Percentiles rank a stretch among this genome's conserved stretches.
phyloP scores from a whole-genome alignment of 2,113 vertebrate species.

The Hemibates koningsi region DNA sequence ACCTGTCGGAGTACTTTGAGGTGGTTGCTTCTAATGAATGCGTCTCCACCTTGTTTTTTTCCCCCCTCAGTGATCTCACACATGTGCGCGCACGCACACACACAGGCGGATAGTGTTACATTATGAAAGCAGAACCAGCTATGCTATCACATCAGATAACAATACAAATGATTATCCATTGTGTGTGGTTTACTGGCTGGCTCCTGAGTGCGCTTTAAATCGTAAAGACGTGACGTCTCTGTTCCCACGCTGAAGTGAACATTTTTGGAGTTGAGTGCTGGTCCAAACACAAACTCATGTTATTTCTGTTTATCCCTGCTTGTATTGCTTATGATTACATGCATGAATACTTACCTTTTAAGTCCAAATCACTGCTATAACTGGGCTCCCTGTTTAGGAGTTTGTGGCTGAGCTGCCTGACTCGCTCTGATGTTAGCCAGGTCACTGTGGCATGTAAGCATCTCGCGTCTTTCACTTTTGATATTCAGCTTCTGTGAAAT shows the following conservation, averaged over 20 bases:
- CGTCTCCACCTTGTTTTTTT: accelerated
- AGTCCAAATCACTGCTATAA: background rate
- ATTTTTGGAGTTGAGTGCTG: background rate
- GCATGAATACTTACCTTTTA: background rate
- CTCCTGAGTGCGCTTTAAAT: background rate
- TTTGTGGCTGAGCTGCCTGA: background rate
- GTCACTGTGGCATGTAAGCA: background rate
- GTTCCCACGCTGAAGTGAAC: background rate
- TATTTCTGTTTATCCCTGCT: background rate
- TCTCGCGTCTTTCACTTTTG: background rate
- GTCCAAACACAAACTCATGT: background rate
- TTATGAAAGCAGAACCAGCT: background rate
- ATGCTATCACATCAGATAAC: background rate
- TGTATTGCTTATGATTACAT: background rate
- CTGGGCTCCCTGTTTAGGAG: background rate
- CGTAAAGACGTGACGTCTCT: background rate
- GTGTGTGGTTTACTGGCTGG: background rate
- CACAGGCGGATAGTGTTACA: background rate
- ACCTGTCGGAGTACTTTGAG: background rate
- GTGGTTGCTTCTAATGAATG: background rate
- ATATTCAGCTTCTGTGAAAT: background rate
- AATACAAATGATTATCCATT: background rate
- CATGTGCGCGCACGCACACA: accelerated
- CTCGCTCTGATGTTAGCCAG: background rate
- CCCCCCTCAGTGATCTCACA: background rate